Evolutionary conservation across 2,888 invertebrate genomes (phyloP), one percentile per base, ranked within the genome.

Genomic region (Zaprionus bogoriensis): DNA sequence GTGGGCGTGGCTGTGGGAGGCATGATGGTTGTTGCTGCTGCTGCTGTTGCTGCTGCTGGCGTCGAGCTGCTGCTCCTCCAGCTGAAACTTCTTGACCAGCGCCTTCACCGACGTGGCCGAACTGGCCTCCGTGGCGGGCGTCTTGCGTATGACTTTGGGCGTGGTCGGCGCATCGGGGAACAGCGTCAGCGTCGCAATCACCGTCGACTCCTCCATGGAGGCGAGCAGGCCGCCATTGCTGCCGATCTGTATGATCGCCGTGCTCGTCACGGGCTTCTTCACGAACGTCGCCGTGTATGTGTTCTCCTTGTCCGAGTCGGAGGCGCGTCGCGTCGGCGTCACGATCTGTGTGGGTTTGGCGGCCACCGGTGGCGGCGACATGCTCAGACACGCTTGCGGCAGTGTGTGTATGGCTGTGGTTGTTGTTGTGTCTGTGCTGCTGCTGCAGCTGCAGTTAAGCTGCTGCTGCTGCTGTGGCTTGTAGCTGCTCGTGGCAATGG

Each of bases 161-260:
- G 94, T 94, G 87, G 93, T 93, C 77, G 94, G 94, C 47, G 94
- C 94, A 89, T 93, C 93, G 69, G 93, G 93, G 89, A 92, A 93
- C 67, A 93, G 92, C 10, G 77, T 72, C 20, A 87, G 48, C 14
- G 79, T 87, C 46, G 82, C 68, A 62, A 87, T 82, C 46, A 87
- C 79, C 9, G 76, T 84, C 14, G 86, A 61, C 45, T 81, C 84
- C 44, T 81, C 79, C 22, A 78, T 25, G n/a, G n/a, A n/a, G n/a
- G n/a, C n/a, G n/a, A n/a, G n/a, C n/a, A n/a, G n/a, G n/a, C n/a
- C n/a, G 14, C 81, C 74, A 36, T 80, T 77, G 72, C 71, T 77
- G 53, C 68, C 73, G 25, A 89, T 77, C 39, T 87, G 81, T 59
- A 87, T 87, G 36, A 81, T 84, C 36, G 87, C 85, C 41, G 84